Evolutionary conservation across 2,797 vertebrate species (phyloP).

Genomic region (Sorex maritimensis): DNA sequence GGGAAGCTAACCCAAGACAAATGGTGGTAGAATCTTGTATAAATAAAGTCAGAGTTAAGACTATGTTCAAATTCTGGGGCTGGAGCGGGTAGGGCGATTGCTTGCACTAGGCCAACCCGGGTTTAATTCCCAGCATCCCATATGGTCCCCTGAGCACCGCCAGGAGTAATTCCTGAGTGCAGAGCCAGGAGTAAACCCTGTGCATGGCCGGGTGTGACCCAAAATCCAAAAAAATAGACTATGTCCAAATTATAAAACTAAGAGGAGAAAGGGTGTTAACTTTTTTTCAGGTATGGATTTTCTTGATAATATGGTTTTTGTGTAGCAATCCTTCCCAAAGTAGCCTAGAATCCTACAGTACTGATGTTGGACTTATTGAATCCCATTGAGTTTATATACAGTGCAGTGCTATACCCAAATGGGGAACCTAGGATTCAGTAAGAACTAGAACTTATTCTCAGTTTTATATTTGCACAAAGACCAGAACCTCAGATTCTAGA

Average conservation of each 20-base stretch:
- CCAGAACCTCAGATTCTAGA: not conserved
- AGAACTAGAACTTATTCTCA: not conserved
- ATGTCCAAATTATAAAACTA: slow-evolving; percentile 7
- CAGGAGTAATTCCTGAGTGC: too few species aligned
- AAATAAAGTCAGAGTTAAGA: slow-evolving; percentile 42
- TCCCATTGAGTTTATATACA: not conserved
- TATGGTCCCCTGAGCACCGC: too few species aligned
- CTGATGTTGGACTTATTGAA: not conserved
- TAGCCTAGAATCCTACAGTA: slow-evolving; percentile 14
- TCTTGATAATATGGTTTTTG: slow-evolving; percentile 1
- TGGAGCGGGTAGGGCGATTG: too few species aligned
- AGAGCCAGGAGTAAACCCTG: too few species aligned
- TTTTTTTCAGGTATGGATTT: slow-evolving; percentile 12
- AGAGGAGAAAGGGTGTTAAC: not conserved
- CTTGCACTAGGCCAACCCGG: too few species aligned
- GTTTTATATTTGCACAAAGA: not conserved
- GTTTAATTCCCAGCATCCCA: too few species aligned
- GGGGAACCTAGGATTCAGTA: not conserved
- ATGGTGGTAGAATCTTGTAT: not conserved
- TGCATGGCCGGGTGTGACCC: too few species aligned
- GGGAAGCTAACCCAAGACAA: slow-evolving; percentile 26
- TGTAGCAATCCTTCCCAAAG: not conserved
- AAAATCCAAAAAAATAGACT: too few species aligned
- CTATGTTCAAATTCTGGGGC: not conserved
- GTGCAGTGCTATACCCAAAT: not conserved